Conservation (phyloP, 2,113 vertebrate species). For the Saguinus midas region DNA sequence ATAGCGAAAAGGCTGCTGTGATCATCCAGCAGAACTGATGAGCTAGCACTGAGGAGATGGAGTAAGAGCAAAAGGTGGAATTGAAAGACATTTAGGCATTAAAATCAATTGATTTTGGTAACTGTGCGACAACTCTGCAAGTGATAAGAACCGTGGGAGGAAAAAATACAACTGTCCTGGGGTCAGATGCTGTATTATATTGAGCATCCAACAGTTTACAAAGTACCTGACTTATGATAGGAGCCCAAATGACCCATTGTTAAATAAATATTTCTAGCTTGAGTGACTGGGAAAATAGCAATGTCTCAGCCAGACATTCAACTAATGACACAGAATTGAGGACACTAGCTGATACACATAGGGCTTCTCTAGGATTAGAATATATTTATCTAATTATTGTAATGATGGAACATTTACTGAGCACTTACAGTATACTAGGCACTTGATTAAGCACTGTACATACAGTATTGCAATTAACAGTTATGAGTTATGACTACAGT, state of each 20-base stretch:
- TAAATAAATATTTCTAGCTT: constrained; percentile 15
- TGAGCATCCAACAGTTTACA: neutral
- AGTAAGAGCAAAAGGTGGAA: neutral
- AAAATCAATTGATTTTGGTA: neutral
- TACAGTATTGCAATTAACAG: neutral
- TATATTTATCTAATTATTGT: neutral
- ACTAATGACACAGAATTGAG: neutral
- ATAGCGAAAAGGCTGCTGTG: neutral
- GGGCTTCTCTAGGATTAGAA: neutral
- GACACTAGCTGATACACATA: neutral
- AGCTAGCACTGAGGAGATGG: neutral
- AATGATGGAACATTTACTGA: neutral
- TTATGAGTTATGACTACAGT: neutral
- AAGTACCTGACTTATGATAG: neutral
- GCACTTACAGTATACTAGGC: neutral
- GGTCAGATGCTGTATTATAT: neutral
- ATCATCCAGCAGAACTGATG: neutral
- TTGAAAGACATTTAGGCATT: neutral
- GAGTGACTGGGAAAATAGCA: neutral
- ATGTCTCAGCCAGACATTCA: neutral
- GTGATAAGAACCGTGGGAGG: neutral
- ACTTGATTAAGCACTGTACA: neutral
- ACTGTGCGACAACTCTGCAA: neutral
- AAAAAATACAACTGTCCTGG: neutral
- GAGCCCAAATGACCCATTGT: neutral